Evolutionary conservation across 2,113 vertebrate genomes (phyloP), one percentile per base, ranked within the genome.

Genomic region (Cygnus buccinator): DNA sequence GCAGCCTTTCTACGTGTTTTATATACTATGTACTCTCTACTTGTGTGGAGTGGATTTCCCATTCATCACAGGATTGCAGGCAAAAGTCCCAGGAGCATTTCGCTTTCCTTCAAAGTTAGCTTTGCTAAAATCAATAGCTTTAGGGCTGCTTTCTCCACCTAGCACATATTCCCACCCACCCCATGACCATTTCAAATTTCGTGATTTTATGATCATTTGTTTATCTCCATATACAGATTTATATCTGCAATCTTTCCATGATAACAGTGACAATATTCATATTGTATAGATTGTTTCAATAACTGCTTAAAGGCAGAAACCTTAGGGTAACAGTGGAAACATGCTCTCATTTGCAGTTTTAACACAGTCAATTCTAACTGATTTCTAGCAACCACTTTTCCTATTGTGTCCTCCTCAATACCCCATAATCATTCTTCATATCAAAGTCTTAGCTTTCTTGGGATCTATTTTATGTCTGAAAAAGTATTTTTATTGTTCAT

Each of bases 1-100:
- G 95, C 92, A 77, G 84, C 57, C 78, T 96, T 89, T 94, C 89
- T 88, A 81, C 3, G 54, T 79, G 93, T 97, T 97, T 97, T 55
- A 95, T 97, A 96, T 57, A 76, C 93, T 93, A 81, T 90, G 82
- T 96, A 94, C 88, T 97, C 95, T 90, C 94, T 59, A 92, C 95
- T 97, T 94, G 90, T 97, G 95, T 94, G 95, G 97, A 97, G 94
- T 96, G 95, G 97, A 97, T 97, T 97, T 97, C 95, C 97, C 96
- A 97, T 97, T 97, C 97, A 97, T 97, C 97, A 97, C 94, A 97
- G 74, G 95, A 95, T 97, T 89, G 87, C 97, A 96, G 89, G 83
- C 82, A 96, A 96, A 97, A 97, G 86, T 96, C 97, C 97, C 97
- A 7, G 59, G 97, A 95, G 97, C 68, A 95, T 96, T 97, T 95